Evolutionary conservation across 2,888 invertebrate species (phyloP).

Genomic region (Yponomeuta sedellus): DNA sequence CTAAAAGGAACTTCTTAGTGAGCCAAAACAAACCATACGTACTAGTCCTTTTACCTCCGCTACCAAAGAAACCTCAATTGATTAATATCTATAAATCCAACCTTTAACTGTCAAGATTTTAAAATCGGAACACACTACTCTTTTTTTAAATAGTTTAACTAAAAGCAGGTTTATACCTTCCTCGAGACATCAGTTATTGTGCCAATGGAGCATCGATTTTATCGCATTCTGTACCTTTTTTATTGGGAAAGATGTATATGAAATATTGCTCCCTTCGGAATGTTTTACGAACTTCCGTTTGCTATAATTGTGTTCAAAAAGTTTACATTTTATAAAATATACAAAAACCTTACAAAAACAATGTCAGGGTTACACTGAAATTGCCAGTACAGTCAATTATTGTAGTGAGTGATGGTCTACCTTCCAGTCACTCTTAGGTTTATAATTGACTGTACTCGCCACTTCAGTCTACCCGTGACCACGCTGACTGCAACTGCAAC

Average conservation of each 20-base stretch:
- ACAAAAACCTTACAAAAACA: no score
- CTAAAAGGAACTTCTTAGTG: not conserved
- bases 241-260: not conserved
- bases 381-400: no score
- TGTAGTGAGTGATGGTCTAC: no score
- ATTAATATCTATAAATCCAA: conserved; percentile 4
- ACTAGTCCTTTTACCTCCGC: not conserved
- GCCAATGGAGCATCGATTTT: conserved; percentile 5
- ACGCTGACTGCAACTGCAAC: no score
- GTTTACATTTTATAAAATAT: no score
- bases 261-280: not conserved
- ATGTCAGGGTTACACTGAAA: no score
- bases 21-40: not conserved
- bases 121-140: conserved; percentile 9
- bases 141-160: conserved; percentile 9
- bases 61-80: not conserved
- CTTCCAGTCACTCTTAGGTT: no score
- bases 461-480: no score
- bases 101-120: conserved; percentile 12
- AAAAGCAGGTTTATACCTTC: conserved; percentile 10
- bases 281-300: not conserved
- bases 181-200: conserved; percentile 8
- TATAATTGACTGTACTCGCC: no score
- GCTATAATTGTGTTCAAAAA: not conserved
- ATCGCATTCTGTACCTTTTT: not conserved